These are phyloP conservation scores for Tenualosa ilisha DNA, from an alignment of 2,797 vertebrate genomes.

Conservation along the genomic window DNA sequence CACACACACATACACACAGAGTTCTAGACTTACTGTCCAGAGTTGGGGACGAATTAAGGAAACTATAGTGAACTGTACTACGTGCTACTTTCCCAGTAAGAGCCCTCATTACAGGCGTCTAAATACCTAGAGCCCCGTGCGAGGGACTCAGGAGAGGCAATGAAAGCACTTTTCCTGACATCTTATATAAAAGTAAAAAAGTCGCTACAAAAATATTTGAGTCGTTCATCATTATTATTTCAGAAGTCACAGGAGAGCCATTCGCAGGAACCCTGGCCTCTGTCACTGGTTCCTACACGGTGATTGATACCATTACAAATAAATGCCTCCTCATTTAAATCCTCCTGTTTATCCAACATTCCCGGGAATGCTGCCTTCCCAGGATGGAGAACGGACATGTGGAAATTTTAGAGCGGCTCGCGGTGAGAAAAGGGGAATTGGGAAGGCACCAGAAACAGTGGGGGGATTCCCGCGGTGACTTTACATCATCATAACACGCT, in stretches of 20 bases:
- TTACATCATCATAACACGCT: constrained; percentile 3
- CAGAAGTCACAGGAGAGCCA: not conserved
- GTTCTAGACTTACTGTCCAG: no score
- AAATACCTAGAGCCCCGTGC: not conserved
- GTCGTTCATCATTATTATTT: constrained; percentile 18
- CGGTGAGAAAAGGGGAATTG: not conserved
- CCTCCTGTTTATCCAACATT: not conserved
- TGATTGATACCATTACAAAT: constrained; percentile 18
- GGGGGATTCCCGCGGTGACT: not conserved
- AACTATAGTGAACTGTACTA: not conserved
- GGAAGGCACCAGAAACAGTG: not conserved
- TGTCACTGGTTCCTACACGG: not conserved
- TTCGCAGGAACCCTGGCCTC: not conserved
- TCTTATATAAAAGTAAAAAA: constrained; percentile 1
- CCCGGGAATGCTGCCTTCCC: not conserved
- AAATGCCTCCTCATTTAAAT: constrained; percentile 15
- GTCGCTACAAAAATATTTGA: constrained; percentile 1
- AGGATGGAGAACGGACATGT: not conserved
- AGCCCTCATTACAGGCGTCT: not conserved
- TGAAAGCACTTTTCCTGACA: constrained; percentile 23
- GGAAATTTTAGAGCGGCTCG: not conserved
- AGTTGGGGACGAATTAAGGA: not conserved
- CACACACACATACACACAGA: no score
- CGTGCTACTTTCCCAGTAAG: not conserved
- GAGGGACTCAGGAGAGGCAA: not conserved